Base-by-base conservation (phyloP, 2,888 invertebrate genomes). In the Pollenia labialis region DNA sequence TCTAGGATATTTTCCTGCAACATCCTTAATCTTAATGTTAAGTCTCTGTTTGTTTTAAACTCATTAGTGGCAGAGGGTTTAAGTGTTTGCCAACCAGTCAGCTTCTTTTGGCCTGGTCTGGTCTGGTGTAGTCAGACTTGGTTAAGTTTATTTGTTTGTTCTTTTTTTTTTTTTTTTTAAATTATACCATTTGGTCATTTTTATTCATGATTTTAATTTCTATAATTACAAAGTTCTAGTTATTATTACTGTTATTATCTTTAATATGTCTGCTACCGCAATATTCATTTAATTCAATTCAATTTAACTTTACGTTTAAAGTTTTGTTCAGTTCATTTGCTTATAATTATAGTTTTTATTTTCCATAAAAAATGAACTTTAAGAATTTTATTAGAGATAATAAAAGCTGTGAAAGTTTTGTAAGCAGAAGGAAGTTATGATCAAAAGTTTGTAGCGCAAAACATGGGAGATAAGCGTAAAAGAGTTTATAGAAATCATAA, bases 201-300 rank as follows among this genome's bases (percentile, higher is more conserved):
- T 79, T 79, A 85, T 82, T 85, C 85, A 85, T 79, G 79, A 82
- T 79, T 82, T 82, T 82, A 86, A 87, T 87, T 84, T 81, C 74
- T 87, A 62, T 81, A 87, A 87, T 87, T 87, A 84, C 77, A 58
- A 42, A 77, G 74, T 69, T 87, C 52, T 46, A 85, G 68, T 80
- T 85, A 87, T 87, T 69, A 87, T 84, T 68, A 74, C 72, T 62
- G 48, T 74, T 72, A 81, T 86, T 76, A 84, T 86, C 77, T 81
- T 60, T 40, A 69, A 76, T 69, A 69, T 66, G 46, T 66, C 58
- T 76, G 68, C 52, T 74, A 10, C 52, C 46, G 54, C 75, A 82
- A 84, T 83, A 66, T 87, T 81, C 72, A 72, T 87, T 74, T 87
- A 77, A 84, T 84, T 77, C 62, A 68, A 81, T 81, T 84, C 56